Base-by-base conservation (phyloP, 2,888 invertebrate genomes). In the Onchidella celtica region DNA sequence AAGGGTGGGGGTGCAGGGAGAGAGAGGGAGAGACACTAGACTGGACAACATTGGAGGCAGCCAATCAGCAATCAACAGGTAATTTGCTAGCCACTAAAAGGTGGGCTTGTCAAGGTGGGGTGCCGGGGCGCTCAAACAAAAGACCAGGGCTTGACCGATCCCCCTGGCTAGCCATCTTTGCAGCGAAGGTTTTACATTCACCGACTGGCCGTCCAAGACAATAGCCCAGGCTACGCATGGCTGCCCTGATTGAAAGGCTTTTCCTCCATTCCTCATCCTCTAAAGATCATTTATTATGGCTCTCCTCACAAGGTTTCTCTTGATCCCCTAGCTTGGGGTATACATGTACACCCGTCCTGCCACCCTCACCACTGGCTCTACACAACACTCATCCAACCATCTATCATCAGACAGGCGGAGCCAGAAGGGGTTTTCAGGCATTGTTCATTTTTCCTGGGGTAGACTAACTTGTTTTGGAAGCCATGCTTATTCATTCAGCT, bases 51-150 rank as follows among this genome's bases (percentile, higher is more conserved):
- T 40, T 61, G 40, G 34, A 47, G 47, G 27, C 27, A 79, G 70
- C 79, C 79, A 79, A 79, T 79, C 79, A 79, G 70, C 79, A 79
- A 79, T 79, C 79, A 79, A 70, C 79, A 70, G 79, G 61, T 78
- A 70, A 69, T 77, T 59, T 68, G 74, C 47, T 74, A 74, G 61
- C 61, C 24, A 27, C 14, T 32, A 4, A 3, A 55, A 36, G 74
- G 72, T 61, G 36, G 74, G 38, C 74, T 59, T 61, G 59, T 61
- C 74, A 74, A 36, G 38, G 32, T 57, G 29, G 38, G 61, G 61
- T 55, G 55, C 34, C 61, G 34, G 57, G 27, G 36, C 38, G 11
- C n/a, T 59, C 61, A 61, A 74, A 74, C 74, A 74, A 74, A 40
- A 57, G 38, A 21, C 57, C 24, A 59, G 2, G 38, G n/a, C 68